phyloP scores from a whole-genome alignment of 2,113 vertebrate genomes.

The Orycteropus afer region DNA sequence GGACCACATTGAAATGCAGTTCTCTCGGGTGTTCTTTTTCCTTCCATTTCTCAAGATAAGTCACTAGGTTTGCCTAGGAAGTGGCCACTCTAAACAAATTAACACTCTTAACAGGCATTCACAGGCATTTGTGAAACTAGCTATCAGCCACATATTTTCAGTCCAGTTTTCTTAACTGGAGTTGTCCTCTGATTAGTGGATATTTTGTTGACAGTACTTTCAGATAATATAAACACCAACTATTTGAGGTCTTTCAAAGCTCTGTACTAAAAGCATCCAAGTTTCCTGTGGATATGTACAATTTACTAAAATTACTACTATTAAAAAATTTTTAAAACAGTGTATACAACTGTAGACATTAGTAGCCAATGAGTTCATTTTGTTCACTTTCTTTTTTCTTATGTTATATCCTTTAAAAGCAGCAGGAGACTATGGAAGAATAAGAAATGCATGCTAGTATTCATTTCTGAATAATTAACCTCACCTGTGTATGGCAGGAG shows the following conservation, averaged over 20 bases:
- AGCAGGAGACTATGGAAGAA: neutral
- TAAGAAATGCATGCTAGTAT: neutral
- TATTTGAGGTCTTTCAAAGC: neutral
- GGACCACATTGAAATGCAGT: neutral
- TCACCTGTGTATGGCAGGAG: neutral
- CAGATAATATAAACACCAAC: neutral
- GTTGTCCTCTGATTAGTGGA: neutral
- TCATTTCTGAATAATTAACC: slow-evolving; percentile 17
- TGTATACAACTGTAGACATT: neutral
- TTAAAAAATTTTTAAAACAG: neutral
- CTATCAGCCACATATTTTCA: neutral
- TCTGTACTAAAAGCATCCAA: neutral
- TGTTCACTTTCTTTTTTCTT: neutral
- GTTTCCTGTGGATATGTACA: neutral
- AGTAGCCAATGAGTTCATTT: neutral
- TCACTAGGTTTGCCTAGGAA: neutral
- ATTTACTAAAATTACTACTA: neutral
- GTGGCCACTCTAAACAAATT: no score
- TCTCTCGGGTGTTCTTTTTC: neutral
- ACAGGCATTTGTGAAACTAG: neutral
- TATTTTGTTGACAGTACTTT: neutral
- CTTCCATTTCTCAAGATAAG: neutral
- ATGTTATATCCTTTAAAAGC: neutral
- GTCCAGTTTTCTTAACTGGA: neutral
- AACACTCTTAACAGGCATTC: no score